phyloP scores from a whole-genome alignment of 1,140 invertebrate genomes.

The Trialeurodes vaporariorum region DNA sequence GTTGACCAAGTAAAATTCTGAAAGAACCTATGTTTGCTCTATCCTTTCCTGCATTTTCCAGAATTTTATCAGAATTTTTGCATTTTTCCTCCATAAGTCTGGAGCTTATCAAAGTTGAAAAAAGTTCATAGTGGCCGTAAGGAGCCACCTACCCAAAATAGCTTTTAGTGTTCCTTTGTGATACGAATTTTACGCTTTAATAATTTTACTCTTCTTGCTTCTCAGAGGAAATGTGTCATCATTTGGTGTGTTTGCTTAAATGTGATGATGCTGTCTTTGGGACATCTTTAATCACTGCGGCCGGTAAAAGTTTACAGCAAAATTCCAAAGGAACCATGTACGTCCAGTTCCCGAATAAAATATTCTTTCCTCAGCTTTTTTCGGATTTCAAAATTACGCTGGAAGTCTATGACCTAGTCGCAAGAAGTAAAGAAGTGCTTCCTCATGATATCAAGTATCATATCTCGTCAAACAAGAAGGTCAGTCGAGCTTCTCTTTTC shows the following conservation, averaged over 20 bases:
- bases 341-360: slow-evolving; percentile 58
- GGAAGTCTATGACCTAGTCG: slow-evolving; percentile 54
- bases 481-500: too few species aligned
- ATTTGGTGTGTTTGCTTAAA: background rate
- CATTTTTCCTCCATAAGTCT: too few species aligned
- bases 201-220: background rate
- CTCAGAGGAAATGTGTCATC: background rate
- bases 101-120: too few species aligned
- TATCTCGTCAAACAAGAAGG: background rate
- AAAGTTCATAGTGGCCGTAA: too few species aligned
- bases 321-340: slow-evolving; percentile 1
- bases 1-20: too few species aligned
- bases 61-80: too few species aligned
- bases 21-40: too few species aligned
- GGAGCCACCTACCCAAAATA: too few species aligned
- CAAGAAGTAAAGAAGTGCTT: background rate
- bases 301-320: background rate
- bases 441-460: background rate
- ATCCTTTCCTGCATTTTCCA: too few species aligned
- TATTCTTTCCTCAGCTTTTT: slow-evolving; percentile 65
- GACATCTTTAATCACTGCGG: background rate
- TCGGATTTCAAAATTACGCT: slow-evolving; percentile 74
- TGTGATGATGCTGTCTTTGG: background rate
- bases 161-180: too few species aligned
- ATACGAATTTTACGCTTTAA: too few species aligned